Evolutionary conservation across 1,140 invertebrate genomes (phyloP).

Genomic region (Neelides sp.): DNA sequence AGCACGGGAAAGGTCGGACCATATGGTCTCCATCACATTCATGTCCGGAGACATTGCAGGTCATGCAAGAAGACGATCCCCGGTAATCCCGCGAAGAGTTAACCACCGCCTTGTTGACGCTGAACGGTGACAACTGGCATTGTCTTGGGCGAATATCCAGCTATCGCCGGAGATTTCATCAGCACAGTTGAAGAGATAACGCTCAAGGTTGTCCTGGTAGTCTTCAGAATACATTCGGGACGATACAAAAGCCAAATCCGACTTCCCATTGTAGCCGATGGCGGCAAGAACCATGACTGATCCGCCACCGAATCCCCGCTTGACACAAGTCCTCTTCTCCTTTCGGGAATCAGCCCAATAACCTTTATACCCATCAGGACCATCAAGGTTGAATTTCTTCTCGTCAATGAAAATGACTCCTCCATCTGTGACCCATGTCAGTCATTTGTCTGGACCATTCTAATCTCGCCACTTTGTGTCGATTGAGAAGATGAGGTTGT

Average conservation of each 20-base stretch:
- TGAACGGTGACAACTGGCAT: no score
- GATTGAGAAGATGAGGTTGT: no score
- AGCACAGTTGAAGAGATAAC: background rate
- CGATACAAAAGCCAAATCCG: background rate
- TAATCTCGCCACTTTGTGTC: no score
- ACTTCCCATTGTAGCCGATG: conserved; percentile 5
- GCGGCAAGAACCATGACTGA: conserved; percentile 6
- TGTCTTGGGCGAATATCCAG: conserved; percentile 8
- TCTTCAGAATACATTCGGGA: background rate
- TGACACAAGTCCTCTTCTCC: background rate
- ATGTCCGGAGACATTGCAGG: no score
- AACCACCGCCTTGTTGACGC: no score
- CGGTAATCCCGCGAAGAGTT: no score
- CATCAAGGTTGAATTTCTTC: conserved; percentile 15
- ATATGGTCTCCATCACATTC: no score
- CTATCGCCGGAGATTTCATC: background rate
- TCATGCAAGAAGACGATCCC: no score
- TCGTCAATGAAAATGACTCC: conserved; percentile 13
- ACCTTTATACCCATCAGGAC: conserved; percentile 11
- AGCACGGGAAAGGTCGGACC: no score
- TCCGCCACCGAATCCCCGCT: conserved; percentile 1
- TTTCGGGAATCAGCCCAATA: conserved; percentile 12
- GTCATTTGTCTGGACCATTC: no score
- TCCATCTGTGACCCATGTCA: no score
- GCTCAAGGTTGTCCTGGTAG: conserved; percentile 2